Conservation (phyloP, 1,140 invertebrate genomes). For the Brachystomella parvula region DNA sequence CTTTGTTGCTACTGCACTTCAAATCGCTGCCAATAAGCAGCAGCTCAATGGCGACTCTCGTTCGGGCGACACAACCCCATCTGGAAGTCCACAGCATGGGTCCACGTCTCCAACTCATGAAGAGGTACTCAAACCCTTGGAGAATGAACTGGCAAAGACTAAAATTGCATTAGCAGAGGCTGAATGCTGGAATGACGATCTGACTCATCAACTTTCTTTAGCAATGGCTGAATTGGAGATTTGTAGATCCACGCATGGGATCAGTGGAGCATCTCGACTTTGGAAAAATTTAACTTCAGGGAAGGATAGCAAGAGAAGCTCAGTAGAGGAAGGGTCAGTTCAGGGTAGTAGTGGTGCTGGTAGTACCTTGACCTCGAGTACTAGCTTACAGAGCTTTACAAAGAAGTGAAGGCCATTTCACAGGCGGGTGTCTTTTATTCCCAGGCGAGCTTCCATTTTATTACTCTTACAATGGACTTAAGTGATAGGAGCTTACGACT, state of each 20-base stretch:
- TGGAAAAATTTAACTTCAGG: constrained; percentile 31
- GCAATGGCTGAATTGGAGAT: constrained; percentile 71
- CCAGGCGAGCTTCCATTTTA: too few species aligned
- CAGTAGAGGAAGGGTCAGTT: constrained; percentile 1
- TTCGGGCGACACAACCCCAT: constrained; percentile 4
- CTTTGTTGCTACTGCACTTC: constrained; percentile 30
- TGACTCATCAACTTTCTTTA: constrained; percentile 82
- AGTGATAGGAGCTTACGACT: too few species aligned
- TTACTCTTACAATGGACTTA: too few species aligned
- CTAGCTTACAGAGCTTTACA: constrained; percentile 1
- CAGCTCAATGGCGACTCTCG: neutral
- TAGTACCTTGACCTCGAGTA: neutral
- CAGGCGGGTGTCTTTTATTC: too few species aligned
- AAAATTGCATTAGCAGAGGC: constrained; percentile 95
- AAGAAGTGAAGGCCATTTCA: too few species aligned
- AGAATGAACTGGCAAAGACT: constrained; percentile 89
- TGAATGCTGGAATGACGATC: constrained; percentile 91
- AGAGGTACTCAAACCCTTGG: constrained; percentile 68
- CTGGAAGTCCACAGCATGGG: neutral
- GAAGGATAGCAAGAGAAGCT: constrained; percentile 22
- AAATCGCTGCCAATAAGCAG: constrained; percentile 14
- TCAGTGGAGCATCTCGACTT: constrained; percentile 9
- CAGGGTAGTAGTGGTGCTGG: neutral
- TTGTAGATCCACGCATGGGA: constrained; percentile 48
- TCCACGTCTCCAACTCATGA: neutral